Base-by-base conservation (phyloP, 1,140 invertebrate species). In the Melipona quadrifasciata region DNA sequence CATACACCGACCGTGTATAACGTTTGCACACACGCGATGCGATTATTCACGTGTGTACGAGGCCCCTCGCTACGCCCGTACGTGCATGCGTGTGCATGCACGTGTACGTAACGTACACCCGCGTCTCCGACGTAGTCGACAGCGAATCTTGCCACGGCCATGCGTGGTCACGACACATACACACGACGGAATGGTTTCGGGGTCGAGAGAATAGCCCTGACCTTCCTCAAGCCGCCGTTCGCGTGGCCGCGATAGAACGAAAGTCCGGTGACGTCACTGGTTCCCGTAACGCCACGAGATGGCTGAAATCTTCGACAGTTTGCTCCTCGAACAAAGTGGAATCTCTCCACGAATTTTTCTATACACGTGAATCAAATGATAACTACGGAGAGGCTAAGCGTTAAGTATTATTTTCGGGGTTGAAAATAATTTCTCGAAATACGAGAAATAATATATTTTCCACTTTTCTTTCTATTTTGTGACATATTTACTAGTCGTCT, bases 121-220 rank as follows among this genome's bases (percentile, higher is more conserved):
- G 71, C 58, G 76, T 71, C 74, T 64, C 80, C 65, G 75, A 82
- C 86, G 82, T 89, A 83, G 83, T 86, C 87, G 79, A 68, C 81
- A 85, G 74, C 87, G 77, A 89, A 85, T 75, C 80, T 90, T 71
- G 86, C 82, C 86, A 86, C 85, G 72, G 65, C 75, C 82, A 89
- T 87, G 87, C 89, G 85, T 89, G 86, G 83, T 88, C 90, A 90
- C 80, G 86, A 86, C 82, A 89, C 88, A 90, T 85, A 85, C 64
- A 65, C 82, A 74, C 84, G 77, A 34, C 53, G 74, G 72, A 77
- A 90, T 89, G 76, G 84, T 90, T 89, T 82, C 72, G 71, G 86
- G 82, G 82, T 85, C 83, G 87, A 65, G 86, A 88, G 84, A 87
- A 82, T 91, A 89, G 84, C 92, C 92, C 89, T 93, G 92, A 93